Base-by-base conservation (phyloP, 2,797 vertebrate species). In the Characodon lateralis region DNA sequence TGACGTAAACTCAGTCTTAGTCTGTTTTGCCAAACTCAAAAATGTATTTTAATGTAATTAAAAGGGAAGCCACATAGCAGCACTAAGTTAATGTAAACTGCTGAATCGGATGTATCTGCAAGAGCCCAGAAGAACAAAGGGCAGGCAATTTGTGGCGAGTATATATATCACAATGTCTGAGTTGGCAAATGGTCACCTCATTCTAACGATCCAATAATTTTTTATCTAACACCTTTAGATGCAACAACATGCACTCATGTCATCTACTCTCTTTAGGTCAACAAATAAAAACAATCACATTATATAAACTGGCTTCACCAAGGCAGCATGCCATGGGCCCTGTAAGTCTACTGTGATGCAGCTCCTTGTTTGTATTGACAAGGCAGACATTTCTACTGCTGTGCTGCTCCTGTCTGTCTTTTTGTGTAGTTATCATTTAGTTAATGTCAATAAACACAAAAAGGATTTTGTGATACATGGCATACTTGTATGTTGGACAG, bases 311-410 rank as follows among this genome's bases (percentile, higher is more conserved):
- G 4, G n/a, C 56, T 26, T 28, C 24, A 12, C 3, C 56, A 26
- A 58, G 56, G 6, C n/a, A 58, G n/a, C 56, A 58, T 58, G 56
- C n/a, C 26, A 22, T 58, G 56, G 56, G 26, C 10, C 0, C 13
- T 58, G 56, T n/a, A 58, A n/a, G 26, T 58, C 56, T 58, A n/a
- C n/a, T 58, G 56, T 58, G n/a, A 58, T 58, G 56, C n/a, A 58
- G 56, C n/a, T 26, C 3, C n/a, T 58, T 58, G 56, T 58, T 58
- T 58, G 13, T 26, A 58, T 13, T n/a, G 26, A 58, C 10, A 58
- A 58, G n/a, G 55, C 56, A 58, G 56, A 58, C n/a, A 58, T 26
- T 24, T 12, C 56, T 58, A 12, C 56, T 58, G 56, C 56, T 58
- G 56, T 58, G n/a, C n/a, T 10, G 14, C 56, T 58, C 56, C 56